Evolutionary conservation across 2,113 vertebrate genomes (phyloP), one percentile per base, ranked within the genome.

Genomic region (Henicopernis longicauda): DNA sequence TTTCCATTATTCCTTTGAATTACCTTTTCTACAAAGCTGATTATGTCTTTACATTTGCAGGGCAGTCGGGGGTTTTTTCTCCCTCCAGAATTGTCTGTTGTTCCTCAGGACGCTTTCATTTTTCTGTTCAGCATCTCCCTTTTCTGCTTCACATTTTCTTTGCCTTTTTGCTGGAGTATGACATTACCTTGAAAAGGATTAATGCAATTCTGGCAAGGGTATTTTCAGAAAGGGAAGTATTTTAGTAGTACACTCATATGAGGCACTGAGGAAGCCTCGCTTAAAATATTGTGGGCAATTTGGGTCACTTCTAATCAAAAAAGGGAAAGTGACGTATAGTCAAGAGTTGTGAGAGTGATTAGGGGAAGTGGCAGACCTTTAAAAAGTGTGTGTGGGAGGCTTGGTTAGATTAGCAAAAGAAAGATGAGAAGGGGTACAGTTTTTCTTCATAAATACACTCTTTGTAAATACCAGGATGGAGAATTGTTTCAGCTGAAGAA

Each of bases 11-110:
- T 76, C 69, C 86, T 91, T 85, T 85, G 77, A 93, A 95, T 93
- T 84, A 95, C 73, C 89, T 95, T 96, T 93, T 61, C 81, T 95
- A 52, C 89, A 89, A 66, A 93, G 77, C 73, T 94, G 89, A 95
- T 95, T 78, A 95, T 82, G 81, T 93, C 89, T 91, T 96, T 81
- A 86, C 2, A 0, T 87, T 91, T 79, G n/a, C 61, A 94, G 38
- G 65, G 76, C 27, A 66, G 26, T 47, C 13, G 2, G 6, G 3
- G 8, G 4, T 38, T 40, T 13, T 61, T 69, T 69, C 27, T 91
- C 32, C 66, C 34, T 87, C 31, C 52, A 83, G 82, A 86, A 89
- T 16, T 69, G 26, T 71, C 81, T 87, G 34, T 74, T 95, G 47
- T 76, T 96, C 77, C 47, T 93, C 36, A 26, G 27, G 52, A 76